A percentile compares a stretch with the other conserved stretches of the same genome.
Conservation (phyloP, 2,888 invertebrate species). For the Hermaeophaga mercurialis region DNA sequence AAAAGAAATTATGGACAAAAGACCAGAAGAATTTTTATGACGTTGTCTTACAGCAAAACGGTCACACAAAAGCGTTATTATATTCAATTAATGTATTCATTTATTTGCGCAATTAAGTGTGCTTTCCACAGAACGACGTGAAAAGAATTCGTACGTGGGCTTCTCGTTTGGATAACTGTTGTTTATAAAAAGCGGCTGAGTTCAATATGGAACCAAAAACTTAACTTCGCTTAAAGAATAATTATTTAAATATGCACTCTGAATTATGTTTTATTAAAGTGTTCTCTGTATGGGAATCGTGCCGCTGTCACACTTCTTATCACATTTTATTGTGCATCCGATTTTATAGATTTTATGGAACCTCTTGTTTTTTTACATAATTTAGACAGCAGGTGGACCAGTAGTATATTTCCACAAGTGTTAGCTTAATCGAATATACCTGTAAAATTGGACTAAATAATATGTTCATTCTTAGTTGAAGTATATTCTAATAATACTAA, state of each 20-base stretch:
- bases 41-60: slow-evolving; percentile 6
- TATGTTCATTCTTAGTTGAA: too few relatives aligned
- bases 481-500: too few relatives aligned
- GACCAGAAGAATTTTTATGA: slow-evolving; percentile 8
- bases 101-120: slow-evolving; percentile 33
- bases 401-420: too few relatives aligned
- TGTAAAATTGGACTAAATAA: too few relatives aligned
- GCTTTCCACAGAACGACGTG: slow-evolving; percentile 29
- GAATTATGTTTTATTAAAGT: slow-evolving; percentile 11
- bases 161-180: slow-evolving; percentile 34
- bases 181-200: slow-evolving; percentile 19
- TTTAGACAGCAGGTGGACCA: too few relatives aligned
- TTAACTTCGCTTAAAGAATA: slow-evolving; percentile 13
- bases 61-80: slow-evolving; percentile 22
- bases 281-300: slow-evolving; percentile 4
- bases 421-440: too few relatives aligned
- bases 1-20: not conserved
- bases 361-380: too few relatives aligned
- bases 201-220: slow-evolving; percentile 19
- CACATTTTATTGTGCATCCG: not conserved
- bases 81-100: slow-evolving; percentile 30
- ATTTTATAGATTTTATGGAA: too few relatives aligned
- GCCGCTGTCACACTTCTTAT: slow-evolving; percentile 7
- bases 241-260: slow-evolving; percentile 8
- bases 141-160: slow-evolving; percentile 32